Conservation (phyloP, 2,797 vertebrate species). For the Chaunax sp. region DNA sequence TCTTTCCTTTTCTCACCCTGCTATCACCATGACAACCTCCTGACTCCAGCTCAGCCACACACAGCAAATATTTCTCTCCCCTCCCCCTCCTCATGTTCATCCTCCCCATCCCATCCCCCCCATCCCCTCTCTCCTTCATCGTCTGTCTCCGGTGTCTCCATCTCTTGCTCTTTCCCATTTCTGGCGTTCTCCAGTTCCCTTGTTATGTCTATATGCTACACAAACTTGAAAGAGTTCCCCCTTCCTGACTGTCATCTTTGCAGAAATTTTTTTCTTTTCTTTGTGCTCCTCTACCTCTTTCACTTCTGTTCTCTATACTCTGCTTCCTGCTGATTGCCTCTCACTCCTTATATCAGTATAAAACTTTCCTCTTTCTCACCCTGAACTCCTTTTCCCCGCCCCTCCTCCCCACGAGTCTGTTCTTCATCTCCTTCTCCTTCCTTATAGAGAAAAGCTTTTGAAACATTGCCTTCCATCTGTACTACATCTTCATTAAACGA, state of each 20-base stretch:
- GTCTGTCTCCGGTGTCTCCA: conserved; percentile 54
- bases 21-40: conserved; percentile 87
- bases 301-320: conserved; percentile 38
- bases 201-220: conserved; percentile 55
- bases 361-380: conserved; percentile 44
- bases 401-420: neutral
- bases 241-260: conserved; percentile 53
- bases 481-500: conserved; percentile 53
- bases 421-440: conserved; percentile 11
- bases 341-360: conserved; percentile 37
- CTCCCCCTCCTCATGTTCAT: conserved; percentile 71
- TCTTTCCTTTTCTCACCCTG: conserved; percentile 68
- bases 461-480: conserved; percentile 30
- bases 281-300: conserved; percentile 50
- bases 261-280: conserved; percentile 61
- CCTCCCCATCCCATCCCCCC: conserved; percentile 55
- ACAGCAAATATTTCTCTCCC: conserved; percentile 74
- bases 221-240: conserved; percentile 64
- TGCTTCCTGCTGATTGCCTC: conserved; percentile 59
- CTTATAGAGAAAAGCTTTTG: conserved; percentile 21
- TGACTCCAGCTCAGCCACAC: conserved; percentile 78
- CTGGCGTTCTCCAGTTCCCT: conserved; percentile 41
- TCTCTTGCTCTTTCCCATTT: conserved; percentile 53
- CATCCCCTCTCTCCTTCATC: conserved; percentile 56
- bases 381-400: conserved; percentile 41